Percentiles rank a stretch among this genome's conserved stretches.
Evolutionary conservation across 2,888 invertebrate species (phyloP).

Genomic region (Xylota sylvarum): DNA sequence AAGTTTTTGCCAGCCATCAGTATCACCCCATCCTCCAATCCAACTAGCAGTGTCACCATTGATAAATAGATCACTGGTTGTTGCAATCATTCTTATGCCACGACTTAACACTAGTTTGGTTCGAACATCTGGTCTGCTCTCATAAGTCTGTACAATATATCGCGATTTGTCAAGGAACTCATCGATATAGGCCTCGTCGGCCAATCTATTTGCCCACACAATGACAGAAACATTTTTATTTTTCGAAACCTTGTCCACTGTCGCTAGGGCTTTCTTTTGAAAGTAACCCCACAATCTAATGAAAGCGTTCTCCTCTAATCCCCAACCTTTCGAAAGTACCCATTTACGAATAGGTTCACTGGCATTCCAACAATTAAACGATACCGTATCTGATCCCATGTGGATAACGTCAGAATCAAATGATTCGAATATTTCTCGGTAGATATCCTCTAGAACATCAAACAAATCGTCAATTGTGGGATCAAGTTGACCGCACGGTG

Average conservation of each 20-base stretch:
- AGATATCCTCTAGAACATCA: constrained; percentile 88
- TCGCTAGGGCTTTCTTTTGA: constrained; percentile 85
- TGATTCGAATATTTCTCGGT: constrained; percentile 88
- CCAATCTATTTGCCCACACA: constrained; percentile 91
- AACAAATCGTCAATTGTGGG: constrained; percentile 89
- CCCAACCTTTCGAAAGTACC: constrained; percentile 88
- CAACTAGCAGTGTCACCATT: constrained; percentile 92
- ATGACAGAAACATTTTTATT: constrained; percentile 87
- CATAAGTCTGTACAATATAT: constrained; percentile 89
- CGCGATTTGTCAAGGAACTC: constrained; percentile 88
- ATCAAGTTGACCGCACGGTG: constrained; percentile 92
- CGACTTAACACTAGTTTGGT: constrained; percentile 83
- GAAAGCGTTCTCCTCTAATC: constrained; percentile 86
- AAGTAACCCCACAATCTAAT: constrained; percentile 89
- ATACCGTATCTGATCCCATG: constrained; percentile 92
- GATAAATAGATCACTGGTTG: constrained; percentile 94
- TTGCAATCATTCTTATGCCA: constrained; percentile 92
- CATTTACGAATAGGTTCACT: constrained; percentile 88
- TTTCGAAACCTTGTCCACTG: constrained; percentile 73
- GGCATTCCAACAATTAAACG: constrained; percentile 89
- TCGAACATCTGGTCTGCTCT: too few relatives aligned
- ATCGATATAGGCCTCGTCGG: constrained; percentile 87
- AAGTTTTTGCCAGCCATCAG: constrained; percentile 95
- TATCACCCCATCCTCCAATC: constrained; percentile 87
- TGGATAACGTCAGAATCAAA: constrained; percentile 89